Conservation (phyloP, 2,113 vertebrate genomes). For the Nycticorax nycticorax region DNA sequence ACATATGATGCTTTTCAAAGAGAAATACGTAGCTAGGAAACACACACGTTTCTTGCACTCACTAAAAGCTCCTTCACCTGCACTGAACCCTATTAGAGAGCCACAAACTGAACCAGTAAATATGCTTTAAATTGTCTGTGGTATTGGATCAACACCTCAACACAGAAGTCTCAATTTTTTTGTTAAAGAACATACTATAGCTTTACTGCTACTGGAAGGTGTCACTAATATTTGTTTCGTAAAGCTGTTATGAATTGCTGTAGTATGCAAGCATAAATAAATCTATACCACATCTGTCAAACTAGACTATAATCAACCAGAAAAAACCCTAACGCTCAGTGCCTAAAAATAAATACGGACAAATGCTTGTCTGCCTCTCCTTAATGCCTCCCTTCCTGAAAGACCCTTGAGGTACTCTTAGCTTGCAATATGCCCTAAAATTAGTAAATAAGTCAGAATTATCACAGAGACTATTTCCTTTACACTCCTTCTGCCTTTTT, state of each 20-base stretch:
- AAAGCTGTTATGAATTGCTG: neutral
- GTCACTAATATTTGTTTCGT: neutral
- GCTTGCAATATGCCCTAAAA: neutral
- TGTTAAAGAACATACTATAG: neutral
- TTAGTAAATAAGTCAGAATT: neutral
- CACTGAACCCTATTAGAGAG: neutral
- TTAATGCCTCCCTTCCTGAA: neutral
- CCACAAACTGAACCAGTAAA: neutral
- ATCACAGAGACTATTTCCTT: neutral
- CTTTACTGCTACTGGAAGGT: neutral
- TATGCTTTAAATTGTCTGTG: neutral
- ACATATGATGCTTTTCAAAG: neutral
- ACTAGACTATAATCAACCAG: neutral
- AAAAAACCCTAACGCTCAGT: neutral
- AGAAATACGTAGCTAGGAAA: neutral
- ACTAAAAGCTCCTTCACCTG: neutral
- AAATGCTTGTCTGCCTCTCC: neutral
- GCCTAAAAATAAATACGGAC: conserved; percentile 20
- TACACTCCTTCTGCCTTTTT: neutral
- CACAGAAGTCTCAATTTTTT: neutral
- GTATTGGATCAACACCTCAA: neutral
- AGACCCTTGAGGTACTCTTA: neutral
- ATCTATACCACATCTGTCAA: neutral
- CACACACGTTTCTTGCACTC: neutral
- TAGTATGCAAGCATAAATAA: neutral